Conservation (phyloP, 2,888 invertebrate genomes). For the Lasioglossum marginatum region DNA sequence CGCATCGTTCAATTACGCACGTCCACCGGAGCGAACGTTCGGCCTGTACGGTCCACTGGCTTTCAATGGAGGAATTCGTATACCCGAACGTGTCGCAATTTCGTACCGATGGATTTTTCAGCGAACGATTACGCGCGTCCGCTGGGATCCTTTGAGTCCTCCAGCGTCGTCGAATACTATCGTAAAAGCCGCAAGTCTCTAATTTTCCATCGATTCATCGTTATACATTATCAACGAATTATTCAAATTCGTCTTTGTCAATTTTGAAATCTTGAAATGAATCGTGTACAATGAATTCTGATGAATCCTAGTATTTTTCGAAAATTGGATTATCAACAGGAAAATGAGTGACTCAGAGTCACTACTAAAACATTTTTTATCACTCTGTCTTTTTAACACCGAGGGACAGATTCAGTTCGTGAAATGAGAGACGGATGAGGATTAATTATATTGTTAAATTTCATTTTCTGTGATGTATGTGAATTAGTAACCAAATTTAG, state of each 20-base stretch:
- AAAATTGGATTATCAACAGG: background rate
- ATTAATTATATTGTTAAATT: too few species aligned
- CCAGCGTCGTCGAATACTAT: background rate
- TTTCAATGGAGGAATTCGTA: conserved; percentile 40
- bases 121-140: background rate
- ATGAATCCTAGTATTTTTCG: background rate
- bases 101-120: conserved; percentile 35
- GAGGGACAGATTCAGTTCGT: too few species aligned
- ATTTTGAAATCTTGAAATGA: background rate
- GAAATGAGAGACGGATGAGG: too few species aligned
- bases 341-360: background rate
- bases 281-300: background rate
- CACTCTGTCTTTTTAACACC: too few species aligned
- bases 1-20: conserved; percentile 57
- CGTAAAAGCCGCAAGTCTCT: background rate
- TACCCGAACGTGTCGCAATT: conserved; percentile 29
- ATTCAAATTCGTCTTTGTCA: background rate
- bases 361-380: too few species aligned
- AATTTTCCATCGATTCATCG: background rate
- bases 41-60: conserved; percentile 37
- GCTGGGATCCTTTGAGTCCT: background rate
- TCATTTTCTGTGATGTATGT: too few species aligned
- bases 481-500: too few species aligned
- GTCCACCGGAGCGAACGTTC: conserved; percentile 53
- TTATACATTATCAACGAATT: background rate